Base-by-base conservation (phyloP, 2,888 invertebrate genomes). In the Philereme transversata region DNA sequence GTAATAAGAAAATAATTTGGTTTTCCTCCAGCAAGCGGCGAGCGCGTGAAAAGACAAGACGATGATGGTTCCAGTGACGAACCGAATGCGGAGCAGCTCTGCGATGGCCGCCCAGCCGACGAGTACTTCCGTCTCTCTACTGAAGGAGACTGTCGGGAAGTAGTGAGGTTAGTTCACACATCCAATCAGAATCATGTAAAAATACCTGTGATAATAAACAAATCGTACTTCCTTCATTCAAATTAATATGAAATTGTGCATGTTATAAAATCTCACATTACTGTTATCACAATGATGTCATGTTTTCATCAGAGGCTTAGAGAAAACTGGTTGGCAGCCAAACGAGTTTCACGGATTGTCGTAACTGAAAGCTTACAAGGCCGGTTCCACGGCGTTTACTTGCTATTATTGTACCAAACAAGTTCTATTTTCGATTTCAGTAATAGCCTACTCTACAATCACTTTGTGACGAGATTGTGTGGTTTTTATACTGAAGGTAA, bases 81-180 rank as follows among this genome's bases (percentile, higher is more conserved):
- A 4, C 88, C 90, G 60, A 95, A 89, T 69, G 93, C 97, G 4
- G 97, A 98, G 77, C 96, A 97, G 86, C 94, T 97, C 54, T 98
- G 98, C 87, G 95, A 96, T 71, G 96, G 97, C 78, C 94, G 98
- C 75, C 97, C 97, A 4, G 97, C 96, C 11, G 97, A 97, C 80
- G 98, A 98, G 88, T 98, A 97, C 92, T 98, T 98, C 94, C 95
- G 98, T 71, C 93, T 97, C 74, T 93, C 95, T 71, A 94, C 95
- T 54, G 97, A 97, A 35, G 96, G 96, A 68, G 98, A 98, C 89
- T 98, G 98, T 89, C 95, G 98, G 76, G 98, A 98, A 87, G 98
- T 98, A 73, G 97, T 98, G 81, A 97, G 98, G 97, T 97, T 93
- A 93, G 86, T 69, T 64, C 58, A 63, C 54, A 66, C 67, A 5